Percentiles rank a stretch among this genome's conserved stretches.
Conservation (phyloP, 2,797 vertebrate species). For the Peromyscus eremicus region DNA sequence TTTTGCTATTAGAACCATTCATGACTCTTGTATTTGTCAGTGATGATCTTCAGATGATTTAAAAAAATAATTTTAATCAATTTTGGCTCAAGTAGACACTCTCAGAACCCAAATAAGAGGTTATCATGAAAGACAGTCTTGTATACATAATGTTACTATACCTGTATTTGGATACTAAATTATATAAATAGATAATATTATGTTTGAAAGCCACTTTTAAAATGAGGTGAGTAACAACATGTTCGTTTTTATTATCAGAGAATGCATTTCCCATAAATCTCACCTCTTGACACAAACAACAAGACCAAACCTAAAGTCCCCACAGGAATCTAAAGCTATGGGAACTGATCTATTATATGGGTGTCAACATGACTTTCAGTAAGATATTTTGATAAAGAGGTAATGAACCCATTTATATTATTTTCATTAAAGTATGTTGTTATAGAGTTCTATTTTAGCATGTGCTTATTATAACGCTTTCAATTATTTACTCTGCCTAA, state of each 20-base stretch:
- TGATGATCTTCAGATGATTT: not conserved
- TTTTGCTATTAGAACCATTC: slow-evolving; percentile 27
- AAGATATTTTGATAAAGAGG: not conserved
- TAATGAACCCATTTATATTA: not conserved
- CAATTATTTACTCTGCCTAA: not conserved
- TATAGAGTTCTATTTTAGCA: not conserved
- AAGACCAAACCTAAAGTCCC: not conserved
- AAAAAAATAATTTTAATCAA: not conserved
- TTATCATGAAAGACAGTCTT: not conserved
- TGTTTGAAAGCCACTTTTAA: slow-evolving; percentile 6
- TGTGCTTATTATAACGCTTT: not conserved
- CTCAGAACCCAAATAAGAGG: not conserved
- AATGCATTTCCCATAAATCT: not conserved
- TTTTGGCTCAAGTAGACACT: not conserved
- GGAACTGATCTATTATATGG: not conserved
- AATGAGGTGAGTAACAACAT: not conserved
- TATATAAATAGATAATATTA: not conserved
- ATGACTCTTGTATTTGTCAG: not conserved
- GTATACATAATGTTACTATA: not conserved
- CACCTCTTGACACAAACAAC: not conserved
- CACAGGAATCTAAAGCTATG: not conserved
- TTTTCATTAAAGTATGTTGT: not conserved
- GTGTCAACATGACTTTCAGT: not conserved
- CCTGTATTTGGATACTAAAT: not conserved
- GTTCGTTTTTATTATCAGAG: not conserved